phyloP scores from a whole-genome alignment of 2,113 vertebrate species.

The Picathartes gymnocephalus region DNA sequence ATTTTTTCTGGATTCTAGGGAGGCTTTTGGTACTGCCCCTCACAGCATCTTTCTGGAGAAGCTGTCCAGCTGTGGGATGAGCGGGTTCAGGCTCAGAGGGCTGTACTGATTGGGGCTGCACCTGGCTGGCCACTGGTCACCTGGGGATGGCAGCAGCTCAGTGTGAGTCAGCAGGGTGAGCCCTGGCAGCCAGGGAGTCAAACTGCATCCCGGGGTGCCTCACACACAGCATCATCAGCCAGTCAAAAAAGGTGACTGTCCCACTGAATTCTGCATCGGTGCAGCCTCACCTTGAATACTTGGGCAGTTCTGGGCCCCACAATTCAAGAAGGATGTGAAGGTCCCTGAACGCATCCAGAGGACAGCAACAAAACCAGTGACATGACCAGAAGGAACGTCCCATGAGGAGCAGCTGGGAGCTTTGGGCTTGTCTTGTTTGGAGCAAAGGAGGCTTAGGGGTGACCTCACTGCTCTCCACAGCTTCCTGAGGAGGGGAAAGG shows the following conservation, averaged over 20 bases:
- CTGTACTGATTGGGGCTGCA: not conserved
- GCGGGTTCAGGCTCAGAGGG: not conserved
- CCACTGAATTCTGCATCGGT: not conserved
- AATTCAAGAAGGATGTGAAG: not conserved
- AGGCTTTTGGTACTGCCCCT: not conserved
- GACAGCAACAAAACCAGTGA: not conserved
- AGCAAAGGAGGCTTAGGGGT: not conserved
- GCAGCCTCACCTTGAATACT: not conserved
- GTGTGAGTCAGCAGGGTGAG: not conserved
- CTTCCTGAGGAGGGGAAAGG: not conserved
- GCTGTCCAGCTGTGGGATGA: not conserved
- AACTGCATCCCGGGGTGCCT: not conserved
- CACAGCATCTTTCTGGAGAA: not conserved
- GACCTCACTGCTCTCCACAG: not conserved
- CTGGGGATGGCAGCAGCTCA: not conserved
- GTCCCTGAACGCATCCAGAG: not conserved
- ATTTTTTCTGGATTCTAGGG: not conserved
- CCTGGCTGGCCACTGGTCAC: not conserved
- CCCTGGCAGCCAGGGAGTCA: not conserved
- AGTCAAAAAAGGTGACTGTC: not conserved
- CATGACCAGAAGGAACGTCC: not conserved
- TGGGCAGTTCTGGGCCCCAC: not conserved
- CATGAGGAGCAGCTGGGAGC: not conserved
- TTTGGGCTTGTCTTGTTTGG: not conserved
- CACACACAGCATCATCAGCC: not conserved